Conservation (phyloP, 2,797 vertebrate species). For the Urophycis tenuis region DNA sequence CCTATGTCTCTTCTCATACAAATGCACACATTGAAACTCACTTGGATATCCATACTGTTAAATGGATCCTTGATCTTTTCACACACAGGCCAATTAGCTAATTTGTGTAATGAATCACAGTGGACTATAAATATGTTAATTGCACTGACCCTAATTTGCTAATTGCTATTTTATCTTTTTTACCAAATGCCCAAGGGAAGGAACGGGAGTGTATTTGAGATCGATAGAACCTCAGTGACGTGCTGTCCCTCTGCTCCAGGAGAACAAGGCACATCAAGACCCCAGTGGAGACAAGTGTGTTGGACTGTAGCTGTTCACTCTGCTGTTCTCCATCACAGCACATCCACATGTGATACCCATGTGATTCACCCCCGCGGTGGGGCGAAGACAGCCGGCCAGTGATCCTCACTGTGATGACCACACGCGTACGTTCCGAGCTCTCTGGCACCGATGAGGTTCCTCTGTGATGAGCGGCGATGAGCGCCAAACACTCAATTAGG, state of each 20-base stretch:
- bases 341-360: background rate
- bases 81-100: constrained; percentile 23
- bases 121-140: background rate
- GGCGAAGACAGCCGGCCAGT: background rate
- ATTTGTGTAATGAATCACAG: constrained; percentile 5
- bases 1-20: background rate
- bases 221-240: background rate
- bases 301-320: background rate
- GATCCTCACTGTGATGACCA: no score
- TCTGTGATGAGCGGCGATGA: no score
- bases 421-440: no score
- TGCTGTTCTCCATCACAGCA: background rate
- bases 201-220: background rate
- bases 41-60: constrained; percentile 18
- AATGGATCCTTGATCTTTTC: constrained; percentile 54
- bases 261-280: background rate
- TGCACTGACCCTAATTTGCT: background rate
- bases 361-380: background rate
- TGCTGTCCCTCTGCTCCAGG: background rate
- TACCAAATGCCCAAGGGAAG: background rate
- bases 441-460: no score
- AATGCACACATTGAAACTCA: background rate
- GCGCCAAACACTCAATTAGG: no score
- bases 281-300: background rate
- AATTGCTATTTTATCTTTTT: background rate